These are phyloP conservation scores for silkworm (Bombyx mori) DNA, from an alignment of 1,140 invertebrate genomes.

Conservation along the genomic window ASM3026992v2 NC_085107.1:18087501-18088000, in stretches of 20 bases:
- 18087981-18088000: conserved; percentile 90
- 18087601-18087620: too few species aligned
- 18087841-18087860: conserved; percentile 81
- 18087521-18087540: too few species aligned
- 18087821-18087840: conserved; percentile 65
- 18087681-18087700: conserved; percentile 41
- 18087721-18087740: conserved; percentile 54
- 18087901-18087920: conserved; percentile 81
- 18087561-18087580: too few species aligned
- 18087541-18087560: too few species aligned
- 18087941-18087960: conserved; percentile 76
- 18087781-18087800: conserved; percentile 63
- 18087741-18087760: conserved; percentile 49
- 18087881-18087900: conserved; percentile 90
- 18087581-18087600: too few species aligned
- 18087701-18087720: conserved; percentile 60
- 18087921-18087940: conserved; percentile 77
- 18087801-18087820: conserved; percentile 74
- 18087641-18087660: too few species aligned
- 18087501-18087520: too few species aligned
- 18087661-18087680: too few species aligned
- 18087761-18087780: conserved; percentile 37
- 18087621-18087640: too few species aligned
- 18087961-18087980: conserved; percentile 86
- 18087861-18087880: conserved; percentile 90